Base-by-base conservation (phyloP, 1,140 invertebrate species). In the Caenorhabditis tropicalis region DNA sequence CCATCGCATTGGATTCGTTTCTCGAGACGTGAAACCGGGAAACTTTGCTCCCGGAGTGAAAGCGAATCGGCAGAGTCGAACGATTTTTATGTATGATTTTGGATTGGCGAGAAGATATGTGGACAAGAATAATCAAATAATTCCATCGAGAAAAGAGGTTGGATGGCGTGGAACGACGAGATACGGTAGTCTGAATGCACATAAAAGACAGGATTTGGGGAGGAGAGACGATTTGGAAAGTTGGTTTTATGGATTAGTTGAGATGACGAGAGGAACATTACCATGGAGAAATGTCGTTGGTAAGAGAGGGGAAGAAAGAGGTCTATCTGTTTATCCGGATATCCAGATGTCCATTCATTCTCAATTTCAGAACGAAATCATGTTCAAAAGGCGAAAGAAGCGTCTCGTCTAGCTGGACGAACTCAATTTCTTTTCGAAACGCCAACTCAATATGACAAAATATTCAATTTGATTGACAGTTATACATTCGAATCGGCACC, bases 221-320 rank as follows among this genome's bases (percentile, higher is more conserved):
- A 27, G 86, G 7, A 70, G 82, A 29, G 86, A 87, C 60, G 86
- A 87, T 58, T 24, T 87, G 49, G 83, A 87, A 33, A 85, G 83
- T 39, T 85, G 86, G 88, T 85, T 89, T 31, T 89, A 89, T 83
- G 89, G 86, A 82, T 29, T 90, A 0, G 85, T 89, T 7, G 88
- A 89, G 60, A 60, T 88, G 39, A 87, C 85, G 29, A 85, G 81
- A 27, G 88, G 88, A 31, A 48, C 70, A 19, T 39, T 89, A 10
- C 88, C 88, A 27, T 89, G 88, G 88, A 60, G 87, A 46, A 58
- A 80, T 46, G 33, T 33, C 46, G 36, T 80, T 53, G 49, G 48
- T 80, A 70, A 53, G 74, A 31, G 49, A 70, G 79, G 51, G 33
- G 82, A 5, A 9, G 29, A 48, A 31, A 29, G 43, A 21, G 51